Evolutionary conservation across 1,140 invertebrate genomes (phyloP).

Genomic region (Mercenaria mercenaria): DNA sequence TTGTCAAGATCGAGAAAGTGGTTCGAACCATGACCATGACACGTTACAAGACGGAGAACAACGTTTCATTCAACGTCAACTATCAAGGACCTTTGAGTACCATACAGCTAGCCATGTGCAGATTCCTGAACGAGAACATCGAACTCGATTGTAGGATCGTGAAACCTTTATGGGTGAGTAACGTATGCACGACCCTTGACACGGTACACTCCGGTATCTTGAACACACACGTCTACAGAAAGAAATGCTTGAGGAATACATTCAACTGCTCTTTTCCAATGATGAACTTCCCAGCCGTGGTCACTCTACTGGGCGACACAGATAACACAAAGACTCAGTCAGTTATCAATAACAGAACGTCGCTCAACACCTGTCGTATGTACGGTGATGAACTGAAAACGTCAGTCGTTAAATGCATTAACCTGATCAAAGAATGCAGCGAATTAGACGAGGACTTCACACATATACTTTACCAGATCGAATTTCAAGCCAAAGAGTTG

Average conservation of each 20-base stretch:
- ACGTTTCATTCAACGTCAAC: constrained; percentile 1
- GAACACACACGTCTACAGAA: constrained; percentile 17
- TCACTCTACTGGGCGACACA: not conserved
- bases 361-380: constrained; percentile 16
- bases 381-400: constrained; percentile 16
- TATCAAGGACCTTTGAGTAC: not conserved
- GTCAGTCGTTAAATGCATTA: not conserved
- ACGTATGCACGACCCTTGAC: constrained; percentile 13
- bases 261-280: not conserved
- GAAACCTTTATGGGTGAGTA: not conserved
- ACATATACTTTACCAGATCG: not conserved
- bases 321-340: not conserved
- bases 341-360: constrained; percentile 21
- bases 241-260: not conserved
- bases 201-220: not conserved
- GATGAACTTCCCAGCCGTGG: constrained; percentile 18
- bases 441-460: not conserved
- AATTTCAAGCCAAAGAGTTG: not conserved
- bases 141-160: not conserved
- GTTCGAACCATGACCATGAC: constrained; percentile 9
- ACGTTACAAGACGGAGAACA: constrained; percentile 6
- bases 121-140: constrained; percentile 9
- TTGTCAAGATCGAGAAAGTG: constrained; percentile 4
- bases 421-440: not conserved
- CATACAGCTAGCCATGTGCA: not conserved